Conservation (phyloP, 1,140 invertebrate species). For the Sitobion miscanthi region DNA sequence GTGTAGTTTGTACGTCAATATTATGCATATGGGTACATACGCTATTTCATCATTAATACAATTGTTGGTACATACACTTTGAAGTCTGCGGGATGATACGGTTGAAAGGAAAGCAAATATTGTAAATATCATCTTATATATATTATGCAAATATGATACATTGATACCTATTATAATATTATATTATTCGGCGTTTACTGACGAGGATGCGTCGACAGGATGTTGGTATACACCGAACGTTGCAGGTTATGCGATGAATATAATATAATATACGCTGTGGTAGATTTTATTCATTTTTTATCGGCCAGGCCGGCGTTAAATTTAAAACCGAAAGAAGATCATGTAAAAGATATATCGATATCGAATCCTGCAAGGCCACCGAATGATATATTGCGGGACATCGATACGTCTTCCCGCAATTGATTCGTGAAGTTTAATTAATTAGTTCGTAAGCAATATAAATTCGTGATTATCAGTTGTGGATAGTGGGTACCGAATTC, state of each 20-base stretch:
- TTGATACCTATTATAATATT: not conserved
- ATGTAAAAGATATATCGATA: not conserved
- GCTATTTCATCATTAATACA: not conserved
- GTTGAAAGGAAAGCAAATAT: not conserved
- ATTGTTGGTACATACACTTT: not conserved
- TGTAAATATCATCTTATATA: not conserved
- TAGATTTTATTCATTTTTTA: not conserved
- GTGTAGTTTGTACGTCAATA: not conserved
- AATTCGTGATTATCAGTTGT: not conserved
- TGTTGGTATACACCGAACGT: not conserved
- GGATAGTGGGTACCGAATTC: not conserved
- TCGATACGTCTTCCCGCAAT: not conserved
- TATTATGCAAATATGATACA: not conserved
- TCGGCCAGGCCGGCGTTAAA: not conserved
- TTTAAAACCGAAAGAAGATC: not conserved
- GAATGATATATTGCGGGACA: not conserved
- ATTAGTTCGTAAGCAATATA: not conserved
- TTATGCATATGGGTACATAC: not conserved
- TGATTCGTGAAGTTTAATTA: not conserved
- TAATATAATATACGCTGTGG: not conserved
- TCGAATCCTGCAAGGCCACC: not conserved
- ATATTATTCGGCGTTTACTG: not conserved
- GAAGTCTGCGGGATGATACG: not conserved
- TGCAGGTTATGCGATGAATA: not conserved
- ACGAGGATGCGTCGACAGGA: not conserved